Base-by-base conservation (phyloP, 1,140 invertebrate genomes). In the Drosophila funebris region DNA sequence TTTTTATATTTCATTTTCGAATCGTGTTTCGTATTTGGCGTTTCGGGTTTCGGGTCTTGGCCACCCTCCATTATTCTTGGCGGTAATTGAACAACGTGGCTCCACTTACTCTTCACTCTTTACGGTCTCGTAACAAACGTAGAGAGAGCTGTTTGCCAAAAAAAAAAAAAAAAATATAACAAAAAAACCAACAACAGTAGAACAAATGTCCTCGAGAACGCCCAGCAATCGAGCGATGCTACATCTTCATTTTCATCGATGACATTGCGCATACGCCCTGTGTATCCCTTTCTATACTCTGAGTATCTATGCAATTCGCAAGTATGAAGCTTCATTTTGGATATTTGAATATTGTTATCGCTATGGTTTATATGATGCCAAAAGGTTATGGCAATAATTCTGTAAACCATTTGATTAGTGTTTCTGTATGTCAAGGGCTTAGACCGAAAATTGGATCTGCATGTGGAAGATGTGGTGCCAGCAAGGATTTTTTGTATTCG, bases 31-130 rank as follows among this genome's bases (percentile, higher is more conserved):
- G 60, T 27, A n/a, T 48, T 60, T 44, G n/a, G 56, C n/a, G n/a
- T 18, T 11, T 39, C 14, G 7, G 43, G 27, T 48, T 2, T 46
- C 20, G 43, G 20, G 43, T 54, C 3, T 48, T 11, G 52, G 33
- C 67, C 63, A 76, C 58, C 76, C 80, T 60, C 70, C 64, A 84
- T 84, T 84, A 76, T 80, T 84, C 80, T 84, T 80, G 76, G 80
- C 80, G 73, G 81, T 85, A 84, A 84, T 84, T 84, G 80, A 85
- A 85, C 80, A 84, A 76, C 79, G 79, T 81, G 78, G 73, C 76
- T 62, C 24, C 44, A 14, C n/a, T 27, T 6, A 20, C 29, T 22
- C 24, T 31, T 33, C 77, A 73, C 64, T 81, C 62, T 73, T 81
- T 54, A n/a, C n/a, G 66, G 27, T 18, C 53, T 44, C 63, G 63